Conservation (phyloP, 2,113 vertebrate genomes). For the Thunnus maccoyii region DNA sequence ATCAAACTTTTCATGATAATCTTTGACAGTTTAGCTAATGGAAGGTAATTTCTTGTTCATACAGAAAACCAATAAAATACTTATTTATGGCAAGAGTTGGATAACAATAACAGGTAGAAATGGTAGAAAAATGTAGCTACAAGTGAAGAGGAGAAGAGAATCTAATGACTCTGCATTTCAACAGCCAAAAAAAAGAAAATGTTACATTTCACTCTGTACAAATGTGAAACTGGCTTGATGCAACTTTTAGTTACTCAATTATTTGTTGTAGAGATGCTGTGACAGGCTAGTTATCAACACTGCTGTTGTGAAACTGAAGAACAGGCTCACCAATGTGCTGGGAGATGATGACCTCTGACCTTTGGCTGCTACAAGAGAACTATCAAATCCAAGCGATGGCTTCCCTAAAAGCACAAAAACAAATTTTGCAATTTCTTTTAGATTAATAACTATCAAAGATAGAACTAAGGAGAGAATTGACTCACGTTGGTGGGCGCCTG, state of each 20-base stretch:
- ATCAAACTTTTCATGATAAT: not conserved
- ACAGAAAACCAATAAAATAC: no score
- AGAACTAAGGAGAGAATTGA: not conserved
- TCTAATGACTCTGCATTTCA: no score
- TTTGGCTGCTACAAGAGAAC: constrained; percentile 61
- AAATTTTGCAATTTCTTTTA: not conserved
- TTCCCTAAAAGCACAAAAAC: constrained; percentile 77
- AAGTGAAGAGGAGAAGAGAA: no score
- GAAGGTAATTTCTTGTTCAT: no score
- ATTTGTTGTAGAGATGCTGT: not conserved
- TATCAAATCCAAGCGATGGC: constrained; percentile 73
- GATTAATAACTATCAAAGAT: not conserved
- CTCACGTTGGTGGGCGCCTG: constrained; percentile 83
- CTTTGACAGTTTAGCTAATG: not conserved
- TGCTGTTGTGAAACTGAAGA: constrained; percentile 1
- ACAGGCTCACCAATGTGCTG: constrained; percentile 72
- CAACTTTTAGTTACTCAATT: not conserved
- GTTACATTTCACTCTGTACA: not conserved
- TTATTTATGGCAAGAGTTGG: no score
- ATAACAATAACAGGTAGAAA: no score
- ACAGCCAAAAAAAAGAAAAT: no score
- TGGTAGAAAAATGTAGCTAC: no score
- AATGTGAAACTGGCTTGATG: not conserved
- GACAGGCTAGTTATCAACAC: not conserved
- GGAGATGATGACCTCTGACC: constrained; percentile 76